Conservation (phyloP, 2,113 vertebrate species). For the Pseudorectes ferrugineus region DNA sequence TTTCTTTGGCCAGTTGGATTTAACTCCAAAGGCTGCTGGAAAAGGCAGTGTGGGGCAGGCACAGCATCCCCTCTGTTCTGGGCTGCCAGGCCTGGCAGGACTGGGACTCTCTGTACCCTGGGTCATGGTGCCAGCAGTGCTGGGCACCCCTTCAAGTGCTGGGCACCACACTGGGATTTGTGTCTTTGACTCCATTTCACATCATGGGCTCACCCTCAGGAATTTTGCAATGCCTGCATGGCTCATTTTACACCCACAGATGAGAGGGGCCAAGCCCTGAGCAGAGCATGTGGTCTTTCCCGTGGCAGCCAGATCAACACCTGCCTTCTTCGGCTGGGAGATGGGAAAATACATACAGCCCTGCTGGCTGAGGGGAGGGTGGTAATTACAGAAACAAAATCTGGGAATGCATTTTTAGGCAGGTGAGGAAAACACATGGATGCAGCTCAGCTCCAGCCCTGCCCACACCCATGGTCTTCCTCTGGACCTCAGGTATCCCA, state of each 20-base stretch:
- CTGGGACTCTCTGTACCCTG: accelerated
- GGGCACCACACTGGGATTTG: accelerated
- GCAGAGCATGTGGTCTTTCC: accelerated
- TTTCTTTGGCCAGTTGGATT: neutral
- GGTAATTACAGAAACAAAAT: neutral
- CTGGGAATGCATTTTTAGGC: accelerated
- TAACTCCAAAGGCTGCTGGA: neutral
- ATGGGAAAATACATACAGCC: neutral
- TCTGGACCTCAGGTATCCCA: neutral
- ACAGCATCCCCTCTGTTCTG: accelerated
- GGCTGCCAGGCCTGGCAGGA: neutral
- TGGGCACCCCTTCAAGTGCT: neutral
- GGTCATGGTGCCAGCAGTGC: accelerated
- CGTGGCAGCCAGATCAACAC: accelerated
- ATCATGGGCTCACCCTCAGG: accelerated
- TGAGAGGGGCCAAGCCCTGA: neutral
- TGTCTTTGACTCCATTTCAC: neutral
- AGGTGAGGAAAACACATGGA: neutral
- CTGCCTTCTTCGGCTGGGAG: accelerated
- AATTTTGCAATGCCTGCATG: accelerated
- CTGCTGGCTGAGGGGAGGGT: neutral
- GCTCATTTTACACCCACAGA: accelerated
- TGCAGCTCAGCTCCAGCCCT: neutral
- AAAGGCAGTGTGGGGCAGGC: neutral
- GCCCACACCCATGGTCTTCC: neutral